A percentile compares a stretch with the other conserved stretches of the same genome.
phyloP scores from a whole-genome alignment of 1,140 invertebrate genomes.

The Euborellia annulipes region DNA sequence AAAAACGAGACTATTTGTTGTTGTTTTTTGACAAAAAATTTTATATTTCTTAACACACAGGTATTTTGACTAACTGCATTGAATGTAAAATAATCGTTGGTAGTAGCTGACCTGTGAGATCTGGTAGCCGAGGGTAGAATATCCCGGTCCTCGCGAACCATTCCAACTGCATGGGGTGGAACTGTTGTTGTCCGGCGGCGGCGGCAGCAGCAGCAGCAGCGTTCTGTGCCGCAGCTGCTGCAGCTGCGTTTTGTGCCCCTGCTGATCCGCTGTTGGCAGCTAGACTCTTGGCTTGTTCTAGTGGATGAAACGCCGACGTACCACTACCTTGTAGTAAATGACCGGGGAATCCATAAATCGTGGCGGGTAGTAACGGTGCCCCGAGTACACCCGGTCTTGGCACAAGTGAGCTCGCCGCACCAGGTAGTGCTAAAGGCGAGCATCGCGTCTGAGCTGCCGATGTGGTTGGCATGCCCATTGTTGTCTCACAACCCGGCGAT shows the following conservation, averaged over 20 bases:
- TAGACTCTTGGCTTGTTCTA: not conserved
- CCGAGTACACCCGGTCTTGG: slow-evolving; percentile 22
- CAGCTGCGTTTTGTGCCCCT: not conserved
- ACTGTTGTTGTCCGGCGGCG: slow-evolving; percentile 27
- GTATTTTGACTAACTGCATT: no score
- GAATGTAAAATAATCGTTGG: no score
- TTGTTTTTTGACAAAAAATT: no score
- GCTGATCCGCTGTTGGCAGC: not conserved
- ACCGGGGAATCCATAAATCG: not conserved
- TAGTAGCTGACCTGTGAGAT: slow-evolving; percentile 31
- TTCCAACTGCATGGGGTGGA: slow-evolving; percentile 69
- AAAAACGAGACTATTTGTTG: no score
- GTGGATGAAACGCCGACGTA: slow-evolving; percentile 3
- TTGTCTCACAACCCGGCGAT: slow-evolving; percentile 28
- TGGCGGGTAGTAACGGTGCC: slow-evolving; percentile 18
- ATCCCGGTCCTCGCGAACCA: slow-evolving; percentile 71
- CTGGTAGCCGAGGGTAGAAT: slow-evolving; percentile 64
- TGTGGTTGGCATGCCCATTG: no score
- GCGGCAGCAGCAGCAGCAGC: not conserved
- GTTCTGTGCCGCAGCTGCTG: not conserved
- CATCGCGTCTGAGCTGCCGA: slow-evolving; percentile 7
- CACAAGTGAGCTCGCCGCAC: slow-evolving; percentile 15
- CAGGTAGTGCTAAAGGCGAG: slow-evolving; percentile 7
- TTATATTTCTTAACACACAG: no score
- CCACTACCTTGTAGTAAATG: not conserved